A percentile compares a stretch with the other conserved stretches of the same genome.
Conservation (phyloP, 1,140 invertebrate genomes). For the Nephila pilipes region DNA sequence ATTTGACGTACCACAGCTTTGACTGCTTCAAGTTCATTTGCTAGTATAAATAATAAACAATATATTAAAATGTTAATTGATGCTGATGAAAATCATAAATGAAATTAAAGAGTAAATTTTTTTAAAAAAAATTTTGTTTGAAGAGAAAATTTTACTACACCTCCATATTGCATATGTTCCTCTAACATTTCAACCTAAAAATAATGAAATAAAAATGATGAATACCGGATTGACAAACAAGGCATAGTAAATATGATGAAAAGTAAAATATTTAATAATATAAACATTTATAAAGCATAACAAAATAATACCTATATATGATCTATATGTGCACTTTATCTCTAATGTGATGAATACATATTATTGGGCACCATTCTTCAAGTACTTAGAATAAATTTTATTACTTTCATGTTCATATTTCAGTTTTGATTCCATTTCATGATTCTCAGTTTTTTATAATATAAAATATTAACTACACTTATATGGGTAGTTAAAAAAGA, state of each 20-base stretch:
- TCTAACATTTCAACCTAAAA: constrained; percentile 93
- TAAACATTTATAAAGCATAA: too few relatives aligned
- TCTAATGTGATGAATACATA: too few relatives aligned
- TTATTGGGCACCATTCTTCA: too few relatives aligned
- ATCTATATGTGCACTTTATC: too few relatives aligned
- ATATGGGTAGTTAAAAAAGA: too few relatives aligned
- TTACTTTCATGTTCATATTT: too few relatives aligned
- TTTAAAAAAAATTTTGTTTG: not conserved
- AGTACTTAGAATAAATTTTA: too few relatives aligned
- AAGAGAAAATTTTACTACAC: constrained; percentile 82
- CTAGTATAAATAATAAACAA: constrained; percentile 12
- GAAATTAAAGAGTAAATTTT: not conserved
- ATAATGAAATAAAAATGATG: not conserved
- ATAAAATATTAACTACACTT: too few relatives aligned
- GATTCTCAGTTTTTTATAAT: too few relatives aligned
- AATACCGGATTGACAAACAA: not conserved
- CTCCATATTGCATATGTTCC: constrained; percentile 93
- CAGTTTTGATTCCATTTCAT: too few relatives aligned
- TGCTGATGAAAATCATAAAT: not conserved
- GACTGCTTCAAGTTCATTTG: constrained; percentile 88
- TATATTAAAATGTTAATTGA: not conserved
- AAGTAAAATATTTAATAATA: not conserved
- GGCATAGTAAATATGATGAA: not conserved
- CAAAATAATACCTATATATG: too few relatives aligned
- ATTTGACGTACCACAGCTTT: constrained; percentile 91